Evolutionary conservation across 2,797 vertebrate genomes (phyloP).

Genomic region (Danio tinwini): DNA sequence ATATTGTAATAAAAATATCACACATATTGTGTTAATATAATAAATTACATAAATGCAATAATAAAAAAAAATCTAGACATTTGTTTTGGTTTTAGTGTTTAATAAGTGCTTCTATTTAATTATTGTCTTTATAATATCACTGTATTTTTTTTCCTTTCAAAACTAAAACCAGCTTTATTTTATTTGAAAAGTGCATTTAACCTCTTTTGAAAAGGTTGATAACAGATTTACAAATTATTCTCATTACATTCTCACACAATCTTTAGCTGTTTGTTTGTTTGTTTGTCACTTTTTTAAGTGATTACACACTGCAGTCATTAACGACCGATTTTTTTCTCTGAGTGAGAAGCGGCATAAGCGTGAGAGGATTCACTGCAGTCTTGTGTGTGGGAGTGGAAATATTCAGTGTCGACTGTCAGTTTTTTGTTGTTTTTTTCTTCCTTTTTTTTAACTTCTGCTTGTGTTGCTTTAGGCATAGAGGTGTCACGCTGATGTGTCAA

Average conservation of each 20-base stretch:
- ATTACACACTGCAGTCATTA: constrained; percentile 30
- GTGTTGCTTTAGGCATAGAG: constrained; percentile 31
- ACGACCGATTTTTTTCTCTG: constrained; percentile 12
- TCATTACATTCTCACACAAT: neutral
- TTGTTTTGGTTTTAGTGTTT: too few relatives aligned
- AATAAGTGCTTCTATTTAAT: too few relatives aligned
- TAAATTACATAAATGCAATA: too few relatives aligned
- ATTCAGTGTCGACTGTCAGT: constrained; percentile 27
- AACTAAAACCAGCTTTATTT: too few relatives aligned
- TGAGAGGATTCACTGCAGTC: constrained; percentile 10
- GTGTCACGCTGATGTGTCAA: constrained; percentile 39
- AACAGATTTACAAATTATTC: too few relatives aligned
- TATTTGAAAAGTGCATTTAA: too few relatives aligned
- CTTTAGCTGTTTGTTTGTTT: constrained; percentile 15
- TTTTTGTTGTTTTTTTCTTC: neutral
- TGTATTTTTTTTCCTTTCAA: too few relatives aligned
- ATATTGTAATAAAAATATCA: too few relatives aligned
- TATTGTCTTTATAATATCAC: too few relatives aligned
- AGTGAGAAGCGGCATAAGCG: neutral
- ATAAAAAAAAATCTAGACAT: too few relatives aligned
- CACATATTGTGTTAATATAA: too few relatives aligned
- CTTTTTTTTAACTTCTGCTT: neutral
- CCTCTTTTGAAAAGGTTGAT: too few relatives aligned
- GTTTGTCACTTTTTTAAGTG: neutral
- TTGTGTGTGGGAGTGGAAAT: constrained; percentile 36